Percentiles rank a stretch among this genome's conserved stretches.
These are phyloP conservation scores for Thera obeliscata DNA, from an alignment of 2,888 invertebrate species.

Conservation along the genomic window DNA sequence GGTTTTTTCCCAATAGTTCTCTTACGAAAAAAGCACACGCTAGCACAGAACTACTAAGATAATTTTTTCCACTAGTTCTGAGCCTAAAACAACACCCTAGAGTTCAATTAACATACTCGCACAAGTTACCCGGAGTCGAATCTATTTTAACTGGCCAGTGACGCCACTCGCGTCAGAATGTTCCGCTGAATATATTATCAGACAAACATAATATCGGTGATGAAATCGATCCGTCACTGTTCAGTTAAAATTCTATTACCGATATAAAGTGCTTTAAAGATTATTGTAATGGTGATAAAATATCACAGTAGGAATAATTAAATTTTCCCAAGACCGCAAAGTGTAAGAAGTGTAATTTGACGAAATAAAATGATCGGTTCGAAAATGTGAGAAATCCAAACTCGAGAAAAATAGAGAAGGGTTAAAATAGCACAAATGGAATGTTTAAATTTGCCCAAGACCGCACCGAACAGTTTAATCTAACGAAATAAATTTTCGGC, in stretches of 20 bases:
- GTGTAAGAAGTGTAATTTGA: too few relatives aligned
- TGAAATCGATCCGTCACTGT: slow-evolving; percentile 32
- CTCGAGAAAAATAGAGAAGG: too few relatives aligned
- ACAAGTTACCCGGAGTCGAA: slow-evolving; percentile 52
- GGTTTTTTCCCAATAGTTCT: too few relatives aligned
- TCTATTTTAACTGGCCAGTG: slow-evolving; percentile 54
- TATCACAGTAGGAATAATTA: slow-evolving; percentile 1
- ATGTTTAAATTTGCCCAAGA: too few relatives aligned
- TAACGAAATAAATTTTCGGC: too few relatives aligned
- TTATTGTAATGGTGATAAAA: slow-evolving; percentile 4
- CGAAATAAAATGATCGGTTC: too few relatives aligned
- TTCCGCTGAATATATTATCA: slow-evolving; percentile 50
- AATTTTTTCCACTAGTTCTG: slow-evolving; percentile 35
- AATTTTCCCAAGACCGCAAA: neutral
- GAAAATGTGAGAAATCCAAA: too few relatives aligned
- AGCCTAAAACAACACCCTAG: slow-evolving; percentile 51
- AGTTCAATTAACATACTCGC: slow-evolving; percentile 53
- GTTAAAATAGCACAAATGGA: too few relatives aligned
- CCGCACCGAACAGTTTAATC: too few relatives aligned
- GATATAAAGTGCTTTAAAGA: slow-evolving; percentile 7
- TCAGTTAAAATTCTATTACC: slow-evolving; percentile 19
- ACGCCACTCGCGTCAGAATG: slow-evolving; percentile 53
- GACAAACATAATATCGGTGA: slow-evolving; percentile 38
- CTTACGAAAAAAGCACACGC: too few relatives aligned
- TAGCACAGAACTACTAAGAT: too few relatives aligned